A percentile compares a stretch with the other conserved stretches of the same genome.
Conservation (phyloP, 1,140 invertebrate species). For the Tribolium madens region DNA sequence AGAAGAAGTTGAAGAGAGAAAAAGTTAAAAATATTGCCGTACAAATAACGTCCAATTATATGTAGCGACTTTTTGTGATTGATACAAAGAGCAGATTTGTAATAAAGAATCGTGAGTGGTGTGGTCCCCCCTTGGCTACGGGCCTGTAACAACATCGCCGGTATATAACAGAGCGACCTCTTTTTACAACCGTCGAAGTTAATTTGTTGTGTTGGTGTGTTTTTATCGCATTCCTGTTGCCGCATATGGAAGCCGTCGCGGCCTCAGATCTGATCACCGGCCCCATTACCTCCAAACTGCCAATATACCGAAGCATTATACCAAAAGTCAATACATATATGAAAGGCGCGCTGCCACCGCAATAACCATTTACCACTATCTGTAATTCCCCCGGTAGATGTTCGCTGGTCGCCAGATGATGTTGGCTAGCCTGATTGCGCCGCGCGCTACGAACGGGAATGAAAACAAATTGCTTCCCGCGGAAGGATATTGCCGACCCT, state of each 20-base stretch:
- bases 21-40: neutral
- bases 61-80: neutral
- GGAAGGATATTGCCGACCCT: conserved; percentile 60
- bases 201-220: conserved; percentile 57
- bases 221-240: conserved; percentile 52
- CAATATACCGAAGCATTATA: conserved; percentile 60
- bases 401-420: conserved; percentile 58
- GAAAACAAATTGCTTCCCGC: conserved; percentile 63
- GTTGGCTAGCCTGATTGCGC: conserved; percentile 61
- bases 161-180: conserved; percentile 44
- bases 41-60: neutral
- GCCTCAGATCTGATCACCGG: conserved; percentile 50
- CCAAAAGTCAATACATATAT: conserved; percentile 62
- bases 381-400: conserved; percentile 61
- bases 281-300: conserved; percentile 54
- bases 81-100: neutral
- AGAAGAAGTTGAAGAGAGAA: no score
- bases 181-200: conserved; percentile 54
- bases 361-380: conserved; percentile 64
- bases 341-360: conserved; percentile 55
- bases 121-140: neutral
- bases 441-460: conserved; percentile 55
- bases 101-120: neutral
- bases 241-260: conserved; percentile 38
- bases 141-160: conserved; percentile 35